Base-by-base conservation (phyloP, 2,113 vertebrate genomes). In the Pycnonotus jocosus region DNA sequence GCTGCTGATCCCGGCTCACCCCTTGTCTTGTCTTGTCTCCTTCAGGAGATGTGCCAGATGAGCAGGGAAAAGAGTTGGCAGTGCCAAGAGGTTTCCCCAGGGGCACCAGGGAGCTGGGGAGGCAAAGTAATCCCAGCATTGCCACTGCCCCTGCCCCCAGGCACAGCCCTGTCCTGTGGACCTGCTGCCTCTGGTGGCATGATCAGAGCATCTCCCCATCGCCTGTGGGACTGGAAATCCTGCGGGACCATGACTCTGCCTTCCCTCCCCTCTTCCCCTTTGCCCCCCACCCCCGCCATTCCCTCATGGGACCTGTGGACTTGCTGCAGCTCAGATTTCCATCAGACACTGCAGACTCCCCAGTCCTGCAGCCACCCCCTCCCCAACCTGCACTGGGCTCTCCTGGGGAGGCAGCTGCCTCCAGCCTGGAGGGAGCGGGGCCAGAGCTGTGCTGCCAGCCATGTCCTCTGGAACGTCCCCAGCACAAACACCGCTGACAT, bases 201-300 rank as follows among this genome's bases (percentile, higher is more conserved):
- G 8, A 38, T 13, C 9, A 2, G 45, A 74, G 10, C 35, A 17
- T 7, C 24, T 28, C 62, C 40, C 24, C 35, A 21, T 9, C 0
- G 0, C 10, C 73, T 4, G 24, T 13, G 25, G 23, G 5, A 3
- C 62, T 10, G n/a, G 31, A 54, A 68, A n/a, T 22, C 60, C 76
- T n/a, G 44, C 0, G 0, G 64, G 58, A 53, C 31, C 5, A 4
- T 0, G 4, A 2, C 42, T 38, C 70, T 40, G 70, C 24, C 35
- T 35, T 58, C 48, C 31, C 31, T 72, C 28, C 31, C 54, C 35
- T 33, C 35, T 51, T 50, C 44, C 64, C 21, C 23, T 35, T 20
- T 8, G 2, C 25, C 30, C 4, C 11, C 30, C 14, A 38, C 38
- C 22, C 15, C 10, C 5, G 3, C 11, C 21, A 31, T 8, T 12